These are phyloP conservation scores for Perizoma flavofasciatum DNA, from an alignment of 2,888 invertebrate genomes.

Conservation along the genomic window DNA sequence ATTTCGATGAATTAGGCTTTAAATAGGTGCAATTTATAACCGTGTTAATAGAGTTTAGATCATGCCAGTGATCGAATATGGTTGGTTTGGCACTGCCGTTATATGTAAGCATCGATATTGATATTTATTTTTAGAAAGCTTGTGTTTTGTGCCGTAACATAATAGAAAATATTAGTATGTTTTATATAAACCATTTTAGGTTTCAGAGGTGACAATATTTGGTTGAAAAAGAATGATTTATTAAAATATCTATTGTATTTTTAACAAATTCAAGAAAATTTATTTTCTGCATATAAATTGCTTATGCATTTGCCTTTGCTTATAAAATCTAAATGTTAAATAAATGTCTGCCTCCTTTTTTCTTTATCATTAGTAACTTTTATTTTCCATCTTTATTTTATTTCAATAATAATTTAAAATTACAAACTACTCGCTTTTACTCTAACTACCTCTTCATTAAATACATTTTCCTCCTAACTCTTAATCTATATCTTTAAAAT, in stretches of 20 bases:
- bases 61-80: constrained; percentile 31
- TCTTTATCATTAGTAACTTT: too few relatives aligned
- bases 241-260: too few relatives aligned
- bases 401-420: too few relatives aligned
- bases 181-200: constrained; percentile 23
- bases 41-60: constrained; percentile 28
- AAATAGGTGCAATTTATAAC: constrained; percentile 34
- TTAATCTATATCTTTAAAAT: constrained; percentile 21
- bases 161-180: constrained; percentile 10
- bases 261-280: too few relatives aligned
- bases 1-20: constrained; percentile 46
- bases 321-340: too few relatives aligned
- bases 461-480: constrained; percentile 11
- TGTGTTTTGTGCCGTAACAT: constrained; percentile 39
- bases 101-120: constrained; percentile 45
- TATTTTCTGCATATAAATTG: too few relatives aligned
- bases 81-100: constrained; percentile 55
- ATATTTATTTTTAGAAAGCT: constrained; percentile 53
- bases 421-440: constrained; percentile 6
- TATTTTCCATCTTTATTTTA: too few relatives aligned
- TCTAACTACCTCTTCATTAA: background rate
- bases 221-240: too few relatives aligned
- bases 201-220: constrained; percentile 10
- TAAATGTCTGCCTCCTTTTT: too few relatives aligned
- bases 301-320: too few relatives aligned